These are phyloP conservation scores for Drosophila parabipectinata DNA, from an alignment of 1,140 invertebrate genomes.

Conservation along the genomic window DNA sequence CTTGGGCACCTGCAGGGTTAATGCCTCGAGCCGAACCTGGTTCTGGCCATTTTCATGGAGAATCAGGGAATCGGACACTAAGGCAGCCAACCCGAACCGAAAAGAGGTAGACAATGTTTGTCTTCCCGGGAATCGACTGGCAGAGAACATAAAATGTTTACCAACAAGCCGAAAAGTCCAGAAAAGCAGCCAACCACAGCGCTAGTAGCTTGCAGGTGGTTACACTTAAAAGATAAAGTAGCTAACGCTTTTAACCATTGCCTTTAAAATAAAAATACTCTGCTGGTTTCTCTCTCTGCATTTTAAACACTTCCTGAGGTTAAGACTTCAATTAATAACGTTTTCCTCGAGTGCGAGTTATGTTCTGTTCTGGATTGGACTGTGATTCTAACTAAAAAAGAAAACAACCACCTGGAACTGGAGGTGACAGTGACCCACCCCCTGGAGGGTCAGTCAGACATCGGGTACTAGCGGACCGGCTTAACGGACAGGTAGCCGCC, in stretches of 20 bases:
- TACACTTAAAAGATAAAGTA: conserved; percentile 6
- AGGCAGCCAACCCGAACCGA: conserved; percentile 53
- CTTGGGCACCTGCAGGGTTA: conserved; percentile 22
- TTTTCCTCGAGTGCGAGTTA: conserved; percentile 4
- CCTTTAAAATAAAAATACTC: neutral
- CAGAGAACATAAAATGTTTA: conserved; percentile 64
- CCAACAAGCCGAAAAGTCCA: conserved; percentile 39
- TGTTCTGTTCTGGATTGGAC: neutral
- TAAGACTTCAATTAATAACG: conserved; percentile 12
- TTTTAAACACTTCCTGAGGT: neutral
- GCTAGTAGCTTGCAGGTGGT: conserved; percentile 19
- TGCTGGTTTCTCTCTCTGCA: neutral
- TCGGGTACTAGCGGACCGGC: conserved; percentile 52
- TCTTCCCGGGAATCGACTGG: conserved; percentile 62
- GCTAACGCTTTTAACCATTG: neutral
- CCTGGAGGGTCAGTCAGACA: conserved; percentile 56
- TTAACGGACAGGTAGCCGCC: conserved; percentile 69
- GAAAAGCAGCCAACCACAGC: conserved; percentile 58
- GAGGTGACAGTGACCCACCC: conserved; percentile 63
- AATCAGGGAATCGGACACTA: conserved; percentile 25
- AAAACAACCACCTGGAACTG: conserved; percentile 9
- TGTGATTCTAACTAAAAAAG: conserved; percentile 17
- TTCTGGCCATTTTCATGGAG: conserved; percentile 29
- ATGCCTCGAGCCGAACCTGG: neutral
- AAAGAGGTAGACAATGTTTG: conserved; percentile 47